Percentiles rank a stretch among this genome's conserved stretches.
phyloP scores from a whole-genome alignment of 2,888 invertebrate genomes.

The Brenthis hecate region DNA sequence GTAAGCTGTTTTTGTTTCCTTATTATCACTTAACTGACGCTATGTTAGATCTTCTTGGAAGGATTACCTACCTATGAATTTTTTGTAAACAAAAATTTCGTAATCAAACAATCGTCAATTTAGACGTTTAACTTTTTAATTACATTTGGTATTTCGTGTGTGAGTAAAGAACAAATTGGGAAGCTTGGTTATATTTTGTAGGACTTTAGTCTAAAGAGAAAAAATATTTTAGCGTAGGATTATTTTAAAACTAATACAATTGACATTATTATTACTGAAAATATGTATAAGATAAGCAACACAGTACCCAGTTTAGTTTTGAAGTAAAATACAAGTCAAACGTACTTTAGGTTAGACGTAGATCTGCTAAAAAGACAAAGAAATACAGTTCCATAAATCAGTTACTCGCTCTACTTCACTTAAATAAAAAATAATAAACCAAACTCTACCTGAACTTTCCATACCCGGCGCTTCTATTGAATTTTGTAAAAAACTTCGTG shows the following conservation, averaged over 20 bases:
- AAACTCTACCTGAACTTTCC: conserved; percentile 48
- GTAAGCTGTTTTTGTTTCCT: conserved; percentile 53
- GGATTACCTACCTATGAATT: conserved; percentile 35
- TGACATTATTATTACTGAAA: no score
- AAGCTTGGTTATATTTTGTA: not conserved
- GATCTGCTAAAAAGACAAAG: not conserved
- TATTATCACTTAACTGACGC: conserved; percentile 43
- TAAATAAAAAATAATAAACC: conserved; percentile 22
- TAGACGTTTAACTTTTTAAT: conserved; percentile 28
- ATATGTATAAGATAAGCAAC: no score
- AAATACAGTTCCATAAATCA: not conserved
- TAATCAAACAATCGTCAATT: conserved; percentile 27
- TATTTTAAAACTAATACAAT: no score
- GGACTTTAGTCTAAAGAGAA: not conserved
- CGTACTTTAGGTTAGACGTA: no score
- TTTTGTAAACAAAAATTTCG: conserved; percentile 29
- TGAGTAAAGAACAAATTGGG: not conserved
- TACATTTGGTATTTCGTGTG: conserved; percentile 9
- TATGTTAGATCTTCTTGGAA: conserved; percentile 48
- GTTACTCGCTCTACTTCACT: conserved; percentile 16
- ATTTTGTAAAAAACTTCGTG: conserved; percentile 51
- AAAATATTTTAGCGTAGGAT: no score
- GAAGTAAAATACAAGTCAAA: no score
- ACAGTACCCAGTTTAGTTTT: no score
- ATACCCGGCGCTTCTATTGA: conserved; percentile 44